Evolutionary conservation across 2,113 vertebrate genomes (phyloP).

Genomic region (Phrynosoma platyrhinos): DNA sequence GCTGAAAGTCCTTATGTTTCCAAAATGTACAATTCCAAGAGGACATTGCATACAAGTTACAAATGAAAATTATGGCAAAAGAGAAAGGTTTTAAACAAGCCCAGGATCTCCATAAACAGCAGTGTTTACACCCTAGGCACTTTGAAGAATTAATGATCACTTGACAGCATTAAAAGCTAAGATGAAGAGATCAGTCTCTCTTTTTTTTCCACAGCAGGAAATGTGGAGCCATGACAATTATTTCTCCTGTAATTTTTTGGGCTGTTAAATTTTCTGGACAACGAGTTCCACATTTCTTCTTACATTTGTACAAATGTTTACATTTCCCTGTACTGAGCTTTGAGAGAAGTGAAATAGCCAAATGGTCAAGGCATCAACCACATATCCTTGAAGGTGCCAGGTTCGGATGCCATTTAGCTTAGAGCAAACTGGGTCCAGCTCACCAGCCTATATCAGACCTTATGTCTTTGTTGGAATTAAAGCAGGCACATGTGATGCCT

Average conservation of each 20-base stretch:
- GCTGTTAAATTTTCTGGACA: slow-evolving; percentile 31
- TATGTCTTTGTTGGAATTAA: not conserved
- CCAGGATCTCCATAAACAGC: slow-evolving; percentile 35
- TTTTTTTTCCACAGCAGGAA: slow-evolving; percentile 20
- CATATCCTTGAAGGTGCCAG: not conserved
- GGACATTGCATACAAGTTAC: slow-evolving; percentile 20
- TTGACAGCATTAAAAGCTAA: slow-evolving; percentile 43
- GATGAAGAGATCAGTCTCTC: slow-evolving; percentile 28
- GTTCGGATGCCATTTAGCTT: not conserved
- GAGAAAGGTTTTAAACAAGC: slow-evolving; percentile 42
- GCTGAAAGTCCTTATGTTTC: slow-evolving; percentile 35
- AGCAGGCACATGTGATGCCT: not conserved
- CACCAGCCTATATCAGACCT: not conserved
- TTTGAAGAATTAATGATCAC: slow-evolving; percentile 29
- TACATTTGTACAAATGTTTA: slow-evolving; percentile 3
- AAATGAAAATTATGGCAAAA: slow-evolving; percentile 32
- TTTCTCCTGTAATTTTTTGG: slow-evolving; percentile 36
- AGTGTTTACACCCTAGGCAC: slow-evolving; percentile 28
- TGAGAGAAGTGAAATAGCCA: not conserved
- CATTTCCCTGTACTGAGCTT: not conserved
- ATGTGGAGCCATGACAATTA: slow-evolving; percentile 37
- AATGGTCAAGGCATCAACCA: not conserved
- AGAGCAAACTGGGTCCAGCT: not conserved
- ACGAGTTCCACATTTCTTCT: slow-evolving; percentile 29
- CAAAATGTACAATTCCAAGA: slow-evolving; percentile 45